Base-by-base conservation (phyloP, 1,140 invertebrate species). In the Phymorhynchus buccinoides region DNA sequence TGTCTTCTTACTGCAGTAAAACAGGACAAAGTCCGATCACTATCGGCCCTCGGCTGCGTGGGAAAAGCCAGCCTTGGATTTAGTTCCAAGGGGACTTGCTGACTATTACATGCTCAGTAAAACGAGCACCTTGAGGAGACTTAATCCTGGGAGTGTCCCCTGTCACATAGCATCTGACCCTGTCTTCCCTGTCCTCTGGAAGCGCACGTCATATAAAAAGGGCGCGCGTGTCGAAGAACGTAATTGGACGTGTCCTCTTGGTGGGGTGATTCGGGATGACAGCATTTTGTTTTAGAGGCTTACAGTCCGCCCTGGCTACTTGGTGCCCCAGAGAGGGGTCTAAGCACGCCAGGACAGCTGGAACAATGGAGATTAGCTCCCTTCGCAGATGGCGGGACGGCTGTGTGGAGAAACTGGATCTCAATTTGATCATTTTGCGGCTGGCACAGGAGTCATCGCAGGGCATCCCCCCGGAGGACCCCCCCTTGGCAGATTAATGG, bases 351-450 rank as follows among this genome's bases (percentile, higher is more conserved):
- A 32, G 77, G 77, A 79, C 73, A 41, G 41, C 77, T 48, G 77
- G 77, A 48, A 79, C 77, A 79, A 79, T 79, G 77, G 77, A 79
- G 77, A 79, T 68, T 68, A 71, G 62, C 66, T 3, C 12, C 27
- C 37, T 32, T 44, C 81, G 32, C 81, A 83, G 81, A 83, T 83
- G 81, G 81, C 41, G 35, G 18, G 56, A n/a, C n/a, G 35, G 41
- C 32, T 30, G 81, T 83, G 81, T 71, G 62, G 44, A 71, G 81
- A 83, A 83, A 83, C 32, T 71, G n/a, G 81, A 83, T 83, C 81
- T 16, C 81, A 44, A 71, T 83, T 71, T 83, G 62, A 83, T 83
- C 56, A 71, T 73, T n/a, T 68, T 83, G 81, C 41, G 81, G 81
- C 66, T 44, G 81, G 62, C 81, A 73, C 22, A n/a, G 41, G 62